These are phyloP conservation scores for Ceratosolen fusciceps DNA, from an alignment of 1,140 invertebrate species.

Conservation along the genomic window DNA sequence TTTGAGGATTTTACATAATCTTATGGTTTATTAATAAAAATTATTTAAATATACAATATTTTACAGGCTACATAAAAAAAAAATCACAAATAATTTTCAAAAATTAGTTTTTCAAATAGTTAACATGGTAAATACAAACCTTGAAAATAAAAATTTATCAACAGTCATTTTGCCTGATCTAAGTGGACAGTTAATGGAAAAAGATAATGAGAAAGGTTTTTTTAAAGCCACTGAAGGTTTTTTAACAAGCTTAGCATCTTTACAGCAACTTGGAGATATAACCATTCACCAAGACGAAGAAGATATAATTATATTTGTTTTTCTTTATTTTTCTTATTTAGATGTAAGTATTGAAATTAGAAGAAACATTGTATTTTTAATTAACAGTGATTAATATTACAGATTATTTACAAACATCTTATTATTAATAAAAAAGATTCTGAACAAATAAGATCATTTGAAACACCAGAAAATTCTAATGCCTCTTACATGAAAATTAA, in stretches of 20 bases:
- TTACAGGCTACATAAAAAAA: constrained; percentile 39
- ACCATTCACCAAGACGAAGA: constrained; percentile 36
- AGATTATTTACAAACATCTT: constrained; percentile 43
- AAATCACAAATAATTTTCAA: constrained; percentile 16
- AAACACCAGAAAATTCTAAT: constrained; percentile 47
- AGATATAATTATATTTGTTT: constrained; percentile 41
- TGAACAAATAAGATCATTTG: constrained; percentile 36
- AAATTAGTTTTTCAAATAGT: constrained; percentile 35
- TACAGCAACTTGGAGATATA: constrained; percentile 38
- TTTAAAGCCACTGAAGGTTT: constrained; percentile 35
- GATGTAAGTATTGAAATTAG: constrained; percentile 31
- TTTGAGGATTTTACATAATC: neutral
- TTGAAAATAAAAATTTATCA: constrained; percentile 30
- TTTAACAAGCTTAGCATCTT: constrained; percentile 31
- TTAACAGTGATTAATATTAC: constrained; percentile 38
- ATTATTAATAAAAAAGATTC: constrained; percentile 39
- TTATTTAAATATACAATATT: constrained; percentile 22
- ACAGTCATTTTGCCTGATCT: constrained; percentile 29
- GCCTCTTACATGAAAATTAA: constrained; percentile 45
- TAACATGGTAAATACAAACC: constrained; percentile 19
- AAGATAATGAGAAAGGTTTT: constrained; percentile 24
- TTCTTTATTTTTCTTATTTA: constrained; percentile 40
- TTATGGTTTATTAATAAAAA: neutral
- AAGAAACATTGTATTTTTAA: neutral
- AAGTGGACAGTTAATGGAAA: constrained; percentile 35